Evolutionary conservation across 2,113 vertebrate species (phyloP).

Genomic region (Gymnorhina tibicen): DNA sequence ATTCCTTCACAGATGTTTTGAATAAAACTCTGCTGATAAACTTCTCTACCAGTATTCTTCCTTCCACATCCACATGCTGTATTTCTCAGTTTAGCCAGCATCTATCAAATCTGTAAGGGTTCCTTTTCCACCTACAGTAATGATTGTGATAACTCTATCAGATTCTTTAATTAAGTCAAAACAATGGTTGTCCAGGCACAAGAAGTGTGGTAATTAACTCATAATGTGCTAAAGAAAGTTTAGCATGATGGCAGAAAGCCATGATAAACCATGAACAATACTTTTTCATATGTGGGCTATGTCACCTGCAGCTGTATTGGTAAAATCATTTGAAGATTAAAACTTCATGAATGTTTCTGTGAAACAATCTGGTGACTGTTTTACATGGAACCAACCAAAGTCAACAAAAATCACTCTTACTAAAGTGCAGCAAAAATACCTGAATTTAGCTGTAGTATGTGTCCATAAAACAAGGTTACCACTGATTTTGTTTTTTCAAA

Average conservation of each 20-base stretch:
- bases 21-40: background rate
- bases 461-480: background rate
- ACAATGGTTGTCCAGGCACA: background rate
- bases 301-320: background rate
- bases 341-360: background rate
- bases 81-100: background rate
- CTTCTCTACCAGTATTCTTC: background rate
- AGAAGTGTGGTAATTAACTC: background rate
- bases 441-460: background rate
- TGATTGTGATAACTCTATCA: background rate
- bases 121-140: background rate
- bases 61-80: background rate
- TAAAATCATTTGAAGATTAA: background rate
- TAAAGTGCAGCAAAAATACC: background rate
- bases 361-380: background rate
- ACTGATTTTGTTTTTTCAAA: background rate
- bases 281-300: background rate
- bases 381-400: background rate
- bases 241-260: background rate
- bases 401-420: background rate
- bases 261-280: background rate
- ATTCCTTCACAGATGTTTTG: background rate
- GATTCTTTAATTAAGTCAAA: background rate
- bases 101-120: background rate
- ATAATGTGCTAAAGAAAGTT: background rate